Conservation (phyloP, 2,113 vertebrate genomes). For the Sisor rabdophorus region DNA sequence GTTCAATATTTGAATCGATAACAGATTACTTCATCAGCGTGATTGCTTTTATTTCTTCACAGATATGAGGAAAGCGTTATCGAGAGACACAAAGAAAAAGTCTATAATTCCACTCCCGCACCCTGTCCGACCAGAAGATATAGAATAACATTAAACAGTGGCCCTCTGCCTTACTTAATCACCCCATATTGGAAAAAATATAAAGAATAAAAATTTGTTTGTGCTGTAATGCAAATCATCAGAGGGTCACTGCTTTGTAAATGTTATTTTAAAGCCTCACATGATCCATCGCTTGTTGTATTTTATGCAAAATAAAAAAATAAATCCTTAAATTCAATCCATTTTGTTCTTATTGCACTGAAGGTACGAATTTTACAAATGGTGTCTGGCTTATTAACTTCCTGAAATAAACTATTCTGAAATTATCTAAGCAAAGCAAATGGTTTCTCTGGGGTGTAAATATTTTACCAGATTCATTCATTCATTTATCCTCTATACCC, state of each 20-base stretch:
- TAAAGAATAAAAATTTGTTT: not conserved
- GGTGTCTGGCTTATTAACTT: not conserved
- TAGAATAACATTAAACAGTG: constrained; percentile 79
- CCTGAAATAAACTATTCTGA: too few relatives aligned
- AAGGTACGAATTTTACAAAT: not conserved
- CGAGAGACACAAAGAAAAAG: constrained; percentile 91
- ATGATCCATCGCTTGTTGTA: not conserved
- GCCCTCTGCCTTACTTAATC: constrained; percentile 60
- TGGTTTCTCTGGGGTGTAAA: too few relatives aligned
- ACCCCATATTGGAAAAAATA: constrained; percentile 35
- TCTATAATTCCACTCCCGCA: constrained; percentile 92
- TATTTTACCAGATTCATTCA: too few relatives aligned
- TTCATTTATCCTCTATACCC: too few relatives aligned
- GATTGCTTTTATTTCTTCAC: constrained; percentile 26
- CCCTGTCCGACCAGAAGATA: constrained; percentile 93
- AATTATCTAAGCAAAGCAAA: too few relatives aligned
- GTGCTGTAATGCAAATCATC: not conserved
- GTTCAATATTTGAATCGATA: not conserved
- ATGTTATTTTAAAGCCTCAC: constrained; percentile 6
- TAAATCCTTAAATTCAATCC: not conserved
- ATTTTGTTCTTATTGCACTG: not conserved
- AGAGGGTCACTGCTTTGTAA: constrained; percentile 39
- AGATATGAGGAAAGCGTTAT: constrained; percentile 97
- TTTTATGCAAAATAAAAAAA: not conserved
- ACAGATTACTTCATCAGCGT: not conserved